Evolutionary conservation across 2,113 vertebrate species (phyloP).

Genomic region (Lathamus discolor): DNA sequence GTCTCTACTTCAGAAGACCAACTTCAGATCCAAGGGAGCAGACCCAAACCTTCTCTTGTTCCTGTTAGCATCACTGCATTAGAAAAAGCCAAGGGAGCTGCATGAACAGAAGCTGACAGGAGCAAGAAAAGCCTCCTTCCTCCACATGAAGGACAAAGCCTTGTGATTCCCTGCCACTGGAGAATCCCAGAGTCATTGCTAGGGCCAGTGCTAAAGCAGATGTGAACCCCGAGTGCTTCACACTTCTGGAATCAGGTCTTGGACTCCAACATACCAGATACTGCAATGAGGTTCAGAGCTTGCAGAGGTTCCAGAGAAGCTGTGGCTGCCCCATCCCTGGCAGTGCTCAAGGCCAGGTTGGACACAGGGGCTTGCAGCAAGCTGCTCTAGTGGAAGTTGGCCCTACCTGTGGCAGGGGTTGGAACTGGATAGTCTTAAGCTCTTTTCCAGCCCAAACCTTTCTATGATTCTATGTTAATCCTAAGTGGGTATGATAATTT

Average conservation of each 20-base stretch:
- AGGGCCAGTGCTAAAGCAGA: background rate
- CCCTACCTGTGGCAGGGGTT: background rate
- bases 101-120: background rate
- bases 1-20: background rate
- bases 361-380: background rate
- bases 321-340: background rate
- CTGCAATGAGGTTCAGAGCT: background rate
- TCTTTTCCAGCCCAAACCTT: background rate
- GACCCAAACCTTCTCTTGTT: background rate
- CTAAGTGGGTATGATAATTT: background rate
- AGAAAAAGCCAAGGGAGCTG: background rate
- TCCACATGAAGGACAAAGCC: background rate
- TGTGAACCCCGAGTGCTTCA: background rate
- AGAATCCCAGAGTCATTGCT: background rate
- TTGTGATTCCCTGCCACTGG: accelerated
- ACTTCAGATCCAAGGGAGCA: background rate
- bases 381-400: background rate
- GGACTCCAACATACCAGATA: background rate
- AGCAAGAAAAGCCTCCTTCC: background rate
- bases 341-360: background rate
- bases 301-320: background rate
- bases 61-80: accelerated
- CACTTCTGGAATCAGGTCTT: background rate
- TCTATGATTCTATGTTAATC: background rate
- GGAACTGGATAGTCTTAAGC: background rate